phyloP scores from a whole-genome alignment of 1,140 invertebrate species.

The Nylanderia fulva region DNA sequence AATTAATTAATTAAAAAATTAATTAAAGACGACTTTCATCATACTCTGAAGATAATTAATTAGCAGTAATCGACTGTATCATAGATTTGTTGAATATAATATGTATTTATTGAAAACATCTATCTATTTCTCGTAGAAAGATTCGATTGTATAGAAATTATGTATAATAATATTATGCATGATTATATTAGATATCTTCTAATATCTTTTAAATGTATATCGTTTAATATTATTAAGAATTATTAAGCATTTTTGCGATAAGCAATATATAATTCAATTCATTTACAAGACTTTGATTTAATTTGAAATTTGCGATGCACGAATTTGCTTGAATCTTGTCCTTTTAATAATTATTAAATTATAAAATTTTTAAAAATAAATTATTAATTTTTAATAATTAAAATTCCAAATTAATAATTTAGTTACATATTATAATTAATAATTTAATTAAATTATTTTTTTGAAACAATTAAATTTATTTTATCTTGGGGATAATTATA shows the following conservation, averaged over 20 bases:
- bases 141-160: not conserved
- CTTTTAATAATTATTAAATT: not conserved
- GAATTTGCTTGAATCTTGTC: not conserved
- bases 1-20: not conserved
- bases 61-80: not conserved
- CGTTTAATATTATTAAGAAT: not conserved
- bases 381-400: too few relatives aligned
- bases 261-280: not conserved
- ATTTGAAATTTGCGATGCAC: not conserved
- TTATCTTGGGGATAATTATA: not conserved
- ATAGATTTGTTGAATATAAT: not conserved
- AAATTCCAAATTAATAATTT: too few relatives aligned
- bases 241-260: not conserved
- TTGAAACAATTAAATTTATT: not conserved
- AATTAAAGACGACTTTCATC: constrained; percentile 12
- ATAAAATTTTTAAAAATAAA: too few relatives aligned
- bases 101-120: not conserved
- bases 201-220: not conserved
- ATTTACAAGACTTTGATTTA: too few relatives aligned
- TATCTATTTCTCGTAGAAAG: not conserved
- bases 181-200: not conserved
- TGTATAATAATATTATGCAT: not conserved
- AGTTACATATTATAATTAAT: too few relatives aligned
- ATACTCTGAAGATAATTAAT: not conserved
- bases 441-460: too few relatives aligned